A percentile compares a stretch with the other conserved stretches of the same genome.
phyloP scores from a whole-genome alignment of 2,797 vertebrate species.

The Echeneis naucrates region DNA sequence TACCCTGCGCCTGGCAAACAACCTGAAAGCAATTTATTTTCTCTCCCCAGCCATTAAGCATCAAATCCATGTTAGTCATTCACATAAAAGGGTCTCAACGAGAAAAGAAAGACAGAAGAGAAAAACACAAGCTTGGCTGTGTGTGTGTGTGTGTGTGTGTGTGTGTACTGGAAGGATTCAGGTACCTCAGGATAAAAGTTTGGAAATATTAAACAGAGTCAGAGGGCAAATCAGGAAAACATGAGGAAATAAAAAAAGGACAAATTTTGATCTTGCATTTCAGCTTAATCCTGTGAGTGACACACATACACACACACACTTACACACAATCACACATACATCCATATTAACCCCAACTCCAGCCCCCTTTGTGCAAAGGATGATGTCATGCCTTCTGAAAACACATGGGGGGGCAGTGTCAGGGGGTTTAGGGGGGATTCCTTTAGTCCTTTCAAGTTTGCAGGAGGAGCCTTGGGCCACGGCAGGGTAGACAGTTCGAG shows the following conservation, averaged over 20 bases:
- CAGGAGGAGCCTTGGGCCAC: conserved; percentile 77
- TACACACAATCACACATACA: conserved; percentile 46
- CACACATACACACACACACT: conserved; percentile 17
- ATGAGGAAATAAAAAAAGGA: conserved; percentile 6
- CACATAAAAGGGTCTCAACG: conserved; percentile 37
- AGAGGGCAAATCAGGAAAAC: background rate
- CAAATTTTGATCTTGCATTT: conserved; percentile 22
- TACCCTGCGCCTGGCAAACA: conserved; percentile 23
- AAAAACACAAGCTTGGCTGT: conserved; percentile 17
- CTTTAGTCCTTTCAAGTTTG: conserved; percentile 84
- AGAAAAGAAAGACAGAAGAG: conserved; percentile 7
- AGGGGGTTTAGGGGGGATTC: conserved; percentile 72
- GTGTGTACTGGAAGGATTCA: background rate
- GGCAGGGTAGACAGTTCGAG: conserved; percentile 76
- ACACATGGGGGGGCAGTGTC: conserved; percentile 64
- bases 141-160: background rate
- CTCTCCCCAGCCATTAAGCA: conserved; percentile 39
- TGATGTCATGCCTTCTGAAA: conserved; percentile 86
- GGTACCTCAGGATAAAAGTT: conserved; percentile 15
- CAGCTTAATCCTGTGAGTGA: conserved; percentile 37
- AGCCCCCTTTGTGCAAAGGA: conserved; percentile 77
- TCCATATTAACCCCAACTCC: conserved; percentile 71
- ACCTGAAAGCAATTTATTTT: conserved; percentile 53
- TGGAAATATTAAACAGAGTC: conserved; percentile 4
- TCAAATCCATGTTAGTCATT: conserved; percentile 39